Evolutionary conservation across 2,113 vertebrate species (phyloP).

Genomic region (Sphaerodactylus townsendi): DNA sequence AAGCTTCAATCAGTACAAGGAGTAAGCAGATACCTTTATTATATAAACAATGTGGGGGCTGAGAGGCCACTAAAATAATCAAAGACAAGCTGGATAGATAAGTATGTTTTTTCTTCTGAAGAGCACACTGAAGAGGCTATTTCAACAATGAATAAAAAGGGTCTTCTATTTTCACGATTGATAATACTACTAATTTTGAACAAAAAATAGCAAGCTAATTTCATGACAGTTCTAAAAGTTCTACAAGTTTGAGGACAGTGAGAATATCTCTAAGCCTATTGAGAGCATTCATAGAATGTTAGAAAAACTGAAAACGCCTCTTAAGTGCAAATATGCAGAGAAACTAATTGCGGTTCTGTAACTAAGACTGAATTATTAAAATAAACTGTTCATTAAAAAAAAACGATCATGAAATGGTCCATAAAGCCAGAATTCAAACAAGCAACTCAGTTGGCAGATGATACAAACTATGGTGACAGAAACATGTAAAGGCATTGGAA

Average conservation of each 20-base stretch:
- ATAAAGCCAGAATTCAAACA: not conserved
- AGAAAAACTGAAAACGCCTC: not conserved
- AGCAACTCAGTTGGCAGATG: not conserved
- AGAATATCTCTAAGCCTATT: not conserved
- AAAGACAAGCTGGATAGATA: not conserved
- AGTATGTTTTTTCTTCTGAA: not conserved
- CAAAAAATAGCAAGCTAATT: not conserved
- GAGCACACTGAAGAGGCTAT: not conserved
- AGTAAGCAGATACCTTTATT: conserved; percentile 3
- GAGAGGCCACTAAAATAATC: not conserved
- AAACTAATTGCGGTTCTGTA: not conserved
- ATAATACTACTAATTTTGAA: not conserved
- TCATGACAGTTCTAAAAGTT: not conserved
- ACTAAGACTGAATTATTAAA: not conserved
- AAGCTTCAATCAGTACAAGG: not conserved
- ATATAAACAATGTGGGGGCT: not conserved
- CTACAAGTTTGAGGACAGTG: not conserved
- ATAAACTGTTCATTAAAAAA: not conserved
- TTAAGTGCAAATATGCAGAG: not conserved
- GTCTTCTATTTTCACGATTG: not conserved
- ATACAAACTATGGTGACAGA: not conserved
- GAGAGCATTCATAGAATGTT: not conserved
- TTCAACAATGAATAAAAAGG: not conserved
- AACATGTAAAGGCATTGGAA: not conserved
- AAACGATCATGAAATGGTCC: not conserved